These are phyloP conservation scores for Psittacula derbiana DNA, from an alignment of 2,797 vertebrate genomes.

Conservation along the genomic window DNA sequence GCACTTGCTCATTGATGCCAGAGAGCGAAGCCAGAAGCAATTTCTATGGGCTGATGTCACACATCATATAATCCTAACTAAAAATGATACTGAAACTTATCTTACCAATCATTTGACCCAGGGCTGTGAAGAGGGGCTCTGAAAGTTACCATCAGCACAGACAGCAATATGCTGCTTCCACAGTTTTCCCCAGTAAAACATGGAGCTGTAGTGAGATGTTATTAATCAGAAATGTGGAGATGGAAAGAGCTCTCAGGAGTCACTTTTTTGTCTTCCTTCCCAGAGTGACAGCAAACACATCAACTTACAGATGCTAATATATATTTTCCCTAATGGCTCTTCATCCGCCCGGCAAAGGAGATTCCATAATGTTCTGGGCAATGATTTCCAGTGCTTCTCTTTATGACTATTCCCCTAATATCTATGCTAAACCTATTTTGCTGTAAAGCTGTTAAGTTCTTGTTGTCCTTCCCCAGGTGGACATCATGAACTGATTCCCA, in stretches of 20 bases:
- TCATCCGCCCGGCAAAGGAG: background rate
- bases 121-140: background rate
- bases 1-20: conserved; percentile 56
- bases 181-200: background rate
- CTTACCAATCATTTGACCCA: background rate
- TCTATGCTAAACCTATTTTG: background rate
- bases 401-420: background rate
- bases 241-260: background rate
- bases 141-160: background rate
- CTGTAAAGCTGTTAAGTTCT: background rate
- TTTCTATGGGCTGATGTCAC: conserved; percentile 43
- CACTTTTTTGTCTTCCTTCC: background rate
- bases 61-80: conserved; percentile 8
- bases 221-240: background rate
- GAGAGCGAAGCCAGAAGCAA: conserved; percentile 53
- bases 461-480: background rate
- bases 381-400: background rate
- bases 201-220: background rate
- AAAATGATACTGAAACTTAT: background rate
- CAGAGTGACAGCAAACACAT: background rate
- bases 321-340: background rate
- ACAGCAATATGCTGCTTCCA: background rate
- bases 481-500: background rate
- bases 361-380: background rate
- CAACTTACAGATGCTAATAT: background rate